Evolutionary conservation across 2,797 vertebrate genomes (phyloP).

Genomic region (Takifugu ocellatus): DNA sequence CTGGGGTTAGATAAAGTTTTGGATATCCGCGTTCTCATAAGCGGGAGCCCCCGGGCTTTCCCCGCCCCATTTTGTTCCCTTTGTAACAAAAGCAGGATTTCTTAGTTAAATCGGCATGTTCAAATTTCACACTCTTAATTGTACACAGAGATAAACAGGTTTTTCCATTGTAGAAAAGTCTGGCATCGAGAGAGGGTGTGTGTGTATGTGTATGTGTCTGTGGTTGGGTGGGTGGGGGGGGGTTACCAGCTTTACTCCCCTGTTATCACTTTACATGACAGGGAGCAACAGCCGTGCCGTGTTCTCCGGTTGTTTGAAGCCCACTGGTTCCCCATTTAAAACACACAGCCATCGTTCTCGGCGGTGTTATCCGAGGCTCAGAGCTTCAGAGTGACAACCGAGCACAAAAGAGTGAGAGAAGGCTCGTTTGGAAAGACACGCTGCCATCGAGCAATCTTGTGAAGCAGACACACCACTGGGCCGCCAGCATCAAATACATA

Average conservation of each 20-base stretch:
- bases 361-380: conserved; percentile 68
- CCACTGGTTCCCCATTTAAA: conserved; percentile 61
- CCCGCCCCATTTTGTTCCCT: conserved; percentile 73
- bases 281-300: conserved; percentile 60
- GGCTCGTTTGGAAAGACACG: conserved; percentile 37
- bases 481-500: conserved; percentile 25
- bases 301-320: conserved; percentile 63
- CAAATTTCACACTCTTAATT: conserved; percentile 80
- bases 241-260: conserved; percentile 40
- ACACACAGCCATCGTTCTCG: conserved; percentile 58
- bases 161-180: conserved; percentile 57
- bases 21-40: conserved; percentile 67
- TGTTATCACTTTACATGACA: conserved; percentile 50
- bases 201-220: no score
- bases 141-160: conserved; percentile 74
- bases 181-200: conserved; percentile 18
- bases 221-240: conserved; percentile 4
- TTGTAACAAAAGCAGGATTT: conserved; percentile 75
- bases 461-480: conserved; percentile 38
- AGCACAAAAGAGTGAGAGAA: conserved; percentile 52
- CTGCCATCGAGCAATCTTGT: conserved; percentile 46
- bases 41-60: not conserved
- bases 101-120: conserved; percentile 77
- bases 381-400: conserved; percentile 63
- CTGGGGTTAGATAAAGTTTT: conserved; percentile 73